phyloP scores from a whole-genome alignment of 2,888 invertebrate species.

The Aphrophora alni region DNA sequence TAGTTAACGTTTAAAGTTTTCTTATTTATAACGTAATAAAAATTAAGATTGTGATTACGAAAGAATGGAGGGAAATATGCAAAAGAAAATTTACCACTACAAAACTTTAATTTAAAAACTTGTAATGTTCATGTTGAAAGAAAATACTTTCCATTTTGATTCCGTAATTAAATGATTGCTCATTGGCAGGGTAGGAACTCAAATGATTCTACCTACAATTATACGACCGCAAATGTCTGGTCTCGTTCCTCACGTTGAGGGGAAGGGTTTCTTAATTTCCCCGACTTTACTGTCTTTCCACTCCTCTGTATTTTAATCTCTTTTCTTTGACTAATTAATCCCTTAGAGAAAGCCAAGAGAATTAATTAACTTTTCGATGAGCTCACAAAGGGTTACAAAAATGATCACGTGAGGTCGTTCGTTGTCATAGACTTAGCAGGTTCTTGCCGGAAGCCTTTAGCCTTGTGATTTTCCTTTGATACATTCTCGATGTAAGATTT shows the following conservation, averaged over 20 bases:
- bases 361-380: constrained; percentile 9
- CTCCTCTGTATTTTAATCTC: constrained; percentile 2
- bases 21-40: too few relatives aligned
- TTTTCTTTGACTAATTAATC: constrained; percentile 9
- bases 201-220: not conserved
- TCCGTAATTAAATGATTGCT: too few relatives aligned
- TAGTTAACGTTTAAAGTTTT: too few relatives aligned
- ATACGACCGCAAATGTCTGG: not conserved
- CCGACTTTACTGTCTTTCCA: not conserved
- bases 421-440: not conserved
- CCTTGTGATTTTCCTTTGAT: not conserved
- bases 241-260: not conserved
- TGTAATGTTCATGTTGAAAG: too few relatives aligned
- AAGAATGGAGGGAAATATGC: too few relatives aligned
- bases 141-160: too few relatives aligned
- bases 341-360: not conserved
- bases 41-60: too few relatives aligned
- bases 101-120: too few relatives aligned
- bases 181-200: not conserved
- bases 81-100: too few relatives aligned
- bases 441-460: not conserved
- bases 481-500: not conserved
- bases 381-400: not conserved
- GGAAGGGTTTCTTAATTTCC: not conserved
- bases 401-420: not conserved